Conservation (phyloP, 2,888 invertebrate species). For the Amphiduros pacificus region DNA sequence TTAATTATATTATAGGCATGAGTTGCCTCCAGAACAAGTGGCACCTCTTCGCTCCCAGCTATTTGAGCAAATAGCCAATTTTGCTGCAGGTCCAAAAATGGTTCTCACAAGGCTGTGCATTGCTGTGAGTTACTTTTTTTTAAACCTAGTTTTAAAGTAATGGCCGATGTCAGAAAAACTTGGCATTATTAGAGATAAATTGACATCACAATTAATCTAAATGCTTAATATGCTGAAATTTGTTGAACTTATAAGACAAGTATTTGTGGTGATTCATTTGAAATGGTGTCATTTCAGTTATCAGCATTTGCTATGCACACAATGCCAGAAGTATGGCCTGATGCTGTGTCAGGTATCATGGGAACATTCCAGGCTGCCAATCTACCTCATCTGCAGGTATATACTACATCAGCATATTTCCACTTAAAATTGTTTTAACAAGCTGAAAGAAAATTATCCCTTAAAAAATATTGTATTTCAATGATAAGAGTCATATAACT, state of each 20-base stretch:
- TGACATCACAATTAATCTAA: not conserved
- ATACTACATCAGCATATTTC: too few relatives aligned
- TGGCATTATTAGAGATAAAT: not conserved
- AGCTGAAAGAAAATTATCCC: too few relatives aligned
- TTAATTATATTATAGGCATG: conserved; percentile 63
- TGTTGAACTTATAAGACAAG: too few relatives aligned
- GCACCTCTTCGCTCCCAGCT: conserved; percentile 76
- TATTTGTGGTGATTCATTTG: too few relatives aligned
- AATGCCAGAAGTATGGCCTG: conserved; percentile 65
- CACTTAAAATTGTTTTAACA: too few relatives aligned
- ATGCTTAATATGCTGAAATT: too few relatives aligned
- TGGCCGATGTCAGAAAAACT: too few relatives aligned
- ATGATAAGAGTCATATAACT: too few relatives aligned
- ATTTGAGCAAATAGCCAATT: conserved; percentile 75
- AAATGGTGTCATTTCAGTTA: conserved; percentile 72
- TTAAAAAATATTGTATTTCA: too few relatives aligned
- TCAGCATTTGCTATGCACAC: conserved; percentile 81
- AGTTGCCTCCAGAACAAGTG: conserved; percentile 80
- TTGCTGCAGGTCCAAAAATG: conserved; percentile 80
- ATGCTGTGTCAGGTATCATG: conserved; percentile 77
- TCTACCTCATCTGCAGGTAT: conserved; percentile 66
- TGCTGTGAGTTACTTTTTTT: too few relatives aligned
- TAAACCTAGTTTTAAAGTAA: too few relatives aligned
- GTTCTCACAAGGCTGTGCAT: conserved; percentile 85
- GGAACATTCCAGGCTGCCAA: conserved; percentile 67